A percentile compares a stretch with the other conserved stretches of the same genome.
These are phyloP conservation scores for Rhagologus leucostigma DNA, from an alignment of 2,113 vertebrate species.

Conservation along the genomic window DNA sequence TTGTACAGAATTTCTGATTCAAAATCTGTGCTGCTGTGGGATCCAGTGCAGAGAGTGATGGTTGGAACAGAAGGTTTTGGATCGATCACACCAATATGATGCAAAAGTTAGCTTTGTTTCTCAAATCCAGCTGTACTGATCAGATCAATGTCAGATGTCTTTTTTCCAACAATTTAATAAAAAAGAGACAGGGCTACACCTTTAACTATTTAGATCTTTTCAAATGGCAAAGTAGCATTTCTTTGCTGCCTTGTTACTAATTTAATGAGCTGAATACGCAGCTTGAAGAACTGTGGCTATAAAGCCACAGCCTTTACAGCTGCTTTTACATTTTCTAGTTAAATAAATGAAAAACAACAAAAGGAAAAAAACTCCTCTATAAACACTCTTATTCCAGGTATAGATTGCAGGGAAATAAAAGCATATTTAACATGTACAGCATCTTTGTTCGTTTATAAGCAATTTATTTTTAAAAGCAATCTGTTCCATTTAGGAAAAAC, in stretches of 20 bases:
- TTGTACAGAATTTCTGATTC: not conserved
- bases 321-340: not conserved
- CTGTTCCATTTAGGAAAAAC: not conserved
- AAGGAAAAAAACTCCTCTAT: rapidly evolving
- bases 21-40: not conserved
- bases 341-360: not conserved
- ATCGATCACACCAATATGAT: not conserved
- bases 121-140: not conserved
- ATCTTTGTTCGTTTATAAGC: not conserved
- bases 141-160: not conserved
- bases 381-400: not conserved
- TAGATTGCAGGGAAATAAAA: not conserved
- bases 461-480: not conserved
- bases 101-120: not conserved
- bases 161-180: not conserved
- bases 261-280: not conserved
- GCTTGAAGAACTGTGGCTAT: not conserved
- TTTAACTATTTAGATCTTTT: not conserved
- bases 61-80: not conserved
- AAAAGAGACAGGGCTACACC: not conserved
- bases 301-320: not conserved
- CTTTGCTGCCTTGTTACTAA: not conserved
- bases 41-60: not conserved
- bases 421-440: not conserved
- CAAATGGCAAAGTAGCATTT: not conserved